Evolutionary conservation across 2,797 vertebrate genomes (phyloP).

Genomic region (Anguilla pacifica): DNA sequence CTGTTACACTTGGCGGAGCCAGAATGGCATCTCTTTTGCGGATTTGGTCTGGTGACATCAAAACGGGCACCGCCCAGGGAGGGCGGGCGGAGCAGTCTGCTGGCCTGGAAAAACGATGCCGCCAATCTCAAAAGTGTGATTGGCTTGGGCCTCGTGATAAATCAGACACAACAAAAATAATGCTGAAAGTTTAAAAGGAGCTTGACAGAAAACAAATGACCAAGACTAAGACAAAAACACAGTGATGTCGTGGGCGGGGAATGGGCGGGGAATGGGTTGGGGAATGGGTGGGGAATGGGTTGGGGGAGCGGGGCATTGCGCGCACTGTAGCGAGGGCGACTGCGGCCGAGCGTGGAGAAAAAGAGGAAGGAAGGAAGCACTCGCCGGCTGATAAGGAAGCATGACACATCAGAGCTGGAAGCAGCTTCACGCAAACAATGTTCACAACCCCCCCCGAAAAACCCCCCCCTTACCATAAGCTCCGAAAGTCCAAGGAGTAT

Average conservation of each 20-base stretch:
- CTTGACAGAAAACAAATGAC: constrained; percentile 54
- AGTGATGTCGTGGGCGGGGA: constrained; percentile 60
- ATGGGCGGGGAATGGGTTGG: constrained; percentile 53
- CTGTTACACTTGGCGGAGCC: constrained; percentile 3
- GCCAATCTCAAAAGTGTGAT: not conserved
- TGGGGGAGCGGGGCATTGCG: constrained; percentile 58
- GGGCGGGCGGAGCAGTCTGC: not conserved
- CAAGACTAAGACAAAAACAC: constrained; percentile 67
- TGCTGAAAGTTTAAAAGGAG: not conserved
- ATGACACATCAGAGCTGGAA: constrained; percentile 50
- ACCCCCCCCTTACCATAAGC: constrained; percentile 49
- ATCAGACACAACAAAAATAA: constrained; percentile 5
- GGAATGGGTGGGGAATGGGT: constrained; percentile 51
- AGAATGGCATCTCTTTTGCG: constrained; percentile 11
- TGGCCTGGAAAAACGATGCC: not conserved
- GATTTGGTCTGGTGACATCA: constrained; percentile 22
- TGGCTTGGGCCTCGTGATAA: not conserved
- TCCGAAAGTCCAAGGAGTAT: not conserved
- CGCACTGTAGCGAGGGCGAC: constrained; percentile 57
- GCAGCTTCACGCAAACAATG: constrained; percentile 54
- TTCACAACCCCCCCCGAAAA: constrained; percentile 44
- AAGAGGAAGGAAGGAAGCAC: constrained; percentile 81
- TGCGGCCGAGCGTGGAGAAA: constrained; percentile 66
- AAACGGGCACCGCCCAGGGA: constrained; percentile 28
- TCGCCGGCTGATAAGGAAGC: constrained; percentile 66